phyloP scores from a whole-genome alignment of 2,113 vertebrate species.

The Coryphaenoides rupestris region DNA sequence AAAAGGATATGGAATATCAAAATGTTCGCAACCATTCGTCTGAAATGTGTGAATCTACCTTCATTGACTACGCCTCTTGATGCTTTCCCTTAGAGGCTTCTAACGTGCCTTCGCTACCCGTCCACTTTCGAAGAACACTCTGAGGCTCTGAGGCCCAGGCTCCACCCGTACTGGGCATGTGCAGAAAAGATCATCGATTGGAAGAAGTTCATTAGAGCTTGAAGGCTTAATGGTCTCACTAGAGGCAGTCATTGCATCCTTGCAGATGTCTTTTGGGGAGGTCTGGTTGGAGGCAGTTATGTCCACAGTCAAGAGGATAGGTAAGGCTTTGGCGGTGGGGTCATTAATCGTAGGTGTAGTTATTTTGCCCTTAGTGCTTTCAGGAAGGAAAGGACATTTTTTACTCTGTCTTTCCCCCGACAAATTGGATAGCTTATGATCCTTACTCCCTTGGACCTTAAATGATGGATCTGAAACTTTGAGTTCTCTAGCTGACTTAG shows the following conservation, averaged over 20 bases:
- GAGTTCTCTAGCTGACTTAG: slow-evolving; percentile 46
- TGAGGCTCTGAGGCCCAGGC: slow-evolving; percentile 61
- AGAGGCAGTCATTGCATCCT: slow-evolving; percentile 76
- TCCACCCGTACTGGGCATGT: slow-evolving; percentile 78
- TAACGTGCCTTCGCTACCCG: too few species aligned
- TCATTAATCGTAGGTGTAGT: slow-evolving; percentile 60
- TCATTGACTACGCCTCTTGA: too few species aligned
- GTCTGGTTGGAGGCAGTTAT: slow-evolving; percentile 71
- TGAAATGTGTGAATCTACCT: too few species aligned
- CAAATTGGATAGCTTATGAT: slow-evolving; percentile 64
- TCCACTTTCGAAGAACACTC: too few species aligned
- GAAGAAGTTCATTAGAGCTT: slow-evolving; percentile 73
- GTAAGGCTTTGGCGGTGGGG: slow-evolving; percentile 75
- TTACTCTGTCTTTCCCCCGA: slow-evolving; percentile 68
- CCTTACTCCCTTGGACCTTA: slow-evolving; percentile 51
- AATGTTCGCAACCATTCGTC: too few species aligned
- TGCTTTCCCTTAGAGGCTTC: too few species aligned
- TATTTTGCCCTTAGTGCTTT: slow-evolving; percentile 65
- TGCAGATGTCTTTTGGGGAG: slow-evolving; percentile 67
- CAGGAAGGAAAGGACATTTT: slow-evolving; percentile 70
- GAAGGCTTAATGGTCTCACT: slow-evolving; percentile 80
- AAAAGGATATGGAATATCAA: too few species aligned
- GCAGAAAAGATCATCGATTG: slow-evolving; percentile 74
- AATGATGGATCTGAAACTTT: slow-evolving; percentile 45
- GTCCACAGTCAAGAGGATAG: slow-evolving; percentile 68